Evolutionary conservation across 2,797 vertebrate genomes (phyloP).

Genomic region (Platyrinchus mystaceus): DNA sequence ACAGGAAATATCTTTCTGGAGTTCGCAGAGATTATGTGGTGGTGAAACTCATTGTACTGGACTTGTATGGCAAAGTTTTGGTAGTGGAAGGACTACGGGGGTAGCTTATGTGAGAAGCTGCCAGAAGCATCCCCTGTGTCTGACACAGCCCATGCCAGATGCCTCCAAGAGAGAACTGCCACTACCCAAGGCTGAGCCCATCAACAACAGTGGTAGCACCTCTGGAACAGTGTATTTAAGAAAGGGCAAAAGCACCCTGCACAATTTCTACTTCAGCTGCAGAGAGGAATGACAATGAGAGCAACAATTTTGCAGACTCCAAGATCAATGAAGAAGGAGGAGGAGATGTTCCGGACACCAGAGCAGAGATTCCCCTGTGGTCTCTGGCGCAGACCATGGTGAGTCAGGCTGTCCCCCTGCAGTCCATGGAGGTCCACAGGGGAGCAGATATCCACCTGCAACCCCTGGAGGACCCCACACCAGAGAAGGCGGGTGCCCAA

Average conservation of each 20-base stretch:
- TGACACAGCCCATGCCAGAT: background rate
- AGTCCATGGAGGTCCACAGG: background rate
- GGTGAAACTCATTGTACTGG: background rate
- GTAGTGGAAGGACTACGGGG: background rate
- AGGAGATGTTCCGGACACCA: accelerated
- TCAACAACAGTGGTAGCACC: too few species aligned
- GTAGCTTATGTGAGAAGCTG: background rate
- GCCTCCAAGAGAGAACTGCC: background rate
- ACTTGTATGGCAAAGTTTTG: background rate
- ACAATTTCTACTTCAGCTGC: background rate
- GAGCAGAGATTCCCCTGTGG: background rate
- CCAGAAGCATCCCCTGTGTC: background rate
- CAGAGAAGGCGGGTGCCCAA: background rate
- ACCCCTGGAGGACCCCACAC: accelerated
- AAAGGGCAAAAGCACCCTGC: background rate
- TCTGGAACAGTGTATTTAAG: background rate
- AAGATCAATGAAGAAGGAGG: background rate
- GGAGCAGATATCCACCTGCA: background rate
- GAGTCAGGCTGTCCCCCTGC: too few species aligned
- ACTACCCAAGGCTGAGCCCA: background rate
- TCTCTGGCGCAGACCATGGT: accelerated
- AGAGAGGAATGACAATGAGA: background rate
- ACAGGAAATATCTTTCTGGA: background rate
- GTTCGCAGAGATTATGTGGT: background rate
- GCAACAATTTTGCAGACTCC: accelerated